A percentile compares a stretch with the other conserved stretches of the same genome.
These are phyloP conservation scores for Neolamprologus sp. DNA, from an alignment of 2,113 vertebrate species.

Conservation along the genomic window DNA sequence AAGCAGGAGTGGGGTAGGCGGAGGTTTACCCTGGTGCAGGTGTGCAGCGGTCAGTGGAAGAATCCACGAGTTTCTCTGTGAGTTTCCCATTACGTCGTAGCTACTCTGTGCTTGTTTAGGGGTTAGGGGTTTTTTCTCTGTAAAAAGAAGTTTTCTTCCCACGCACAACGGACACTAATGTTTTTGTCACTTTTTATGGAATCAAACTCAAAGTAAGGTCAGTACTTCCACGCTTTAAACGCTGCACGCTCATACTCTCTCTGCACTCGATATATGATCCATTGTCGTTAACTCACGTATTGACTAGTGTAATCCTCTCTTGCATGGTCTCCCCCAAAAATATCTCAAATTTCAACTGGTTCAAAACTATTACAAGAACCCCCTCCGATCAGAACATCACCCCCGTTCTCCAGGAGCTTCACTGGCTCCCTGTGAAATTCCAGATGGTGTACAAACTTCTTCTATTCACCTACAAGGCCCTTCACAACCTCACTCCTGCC, in stretches of 20 bases:
- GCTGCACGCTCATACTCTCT: too few species aligned
- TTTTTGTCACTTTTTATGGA: too few species aligned
- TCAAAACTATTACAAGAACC: background rate
- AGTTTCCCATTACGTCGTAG: too few species aligned
- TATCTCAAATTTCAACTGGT: rapidly evolving
- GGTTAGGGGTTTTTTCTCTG: rapidly evolving
- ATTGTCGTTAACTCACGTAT: rapidly evolving
- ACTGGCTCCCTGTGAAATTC: background rate
- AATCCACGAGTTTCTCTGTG: too few species aligned
- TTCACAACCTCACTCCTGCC: background rate
- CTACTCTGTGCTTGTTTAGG: rapidly evolving
- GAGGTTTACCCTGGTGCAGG: too few species aligned
- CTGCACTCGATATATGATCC: rapidly evolving
- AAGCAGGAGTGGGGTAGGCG: too few species aligned
- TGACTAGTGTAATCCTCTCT: background rate
- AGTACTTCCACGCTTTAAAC: too few species aligned
- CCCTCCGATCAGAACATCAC: background rate
- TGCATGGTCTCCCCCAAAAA: background rate
- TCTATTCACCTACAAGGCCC: background rate
- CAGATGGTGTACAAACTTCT: background rate
- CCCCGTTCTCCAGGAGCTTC: background rate
- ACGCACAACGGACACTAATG: too few species aligned
- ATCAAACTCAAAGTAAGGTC: too few species aligned
- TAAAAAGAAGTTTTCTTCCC: too few species aligned
- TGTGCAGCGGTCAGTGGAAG: too few species aligned